A percentile compares a stretch with the other conserved stretches of the same genome.
Conservation (phyloP, 2,888 invertebrate species). For the Nemurella pictetii region DNA sequence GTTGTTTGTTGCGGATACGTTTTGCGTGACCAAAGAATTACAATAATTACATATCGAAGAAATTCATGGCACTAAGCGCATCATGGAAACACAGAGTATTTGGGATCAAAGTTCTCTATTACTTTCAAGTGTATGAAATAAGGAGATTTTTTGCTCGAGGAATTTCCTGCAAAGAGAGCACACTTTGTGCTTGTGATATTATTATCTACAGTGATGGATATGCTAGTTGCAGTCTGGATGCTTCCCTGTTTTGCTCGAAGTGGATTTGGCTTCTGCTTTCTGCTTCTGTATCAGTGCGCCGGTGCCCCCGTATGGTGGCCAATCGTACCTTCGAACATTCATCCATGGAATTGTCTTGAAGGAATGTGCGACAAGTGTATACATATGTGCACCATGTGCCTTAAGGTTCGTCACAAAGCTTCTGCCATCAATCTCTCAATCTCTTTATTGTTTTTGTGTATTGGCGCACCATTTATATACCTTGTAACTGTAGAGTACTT, state of each 20-base stretch:
- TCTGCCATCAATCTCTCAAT: background rate
- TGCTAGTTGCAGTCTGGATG: background rate
- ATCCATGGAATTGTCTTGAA: background rate
- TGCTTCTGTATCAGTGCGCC: background rate
- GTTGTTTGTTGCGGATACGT: background rate
- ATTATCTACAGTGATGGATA: background rate
- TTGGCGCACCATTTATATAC: background rate
- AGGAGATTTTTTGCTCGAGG: background rate
- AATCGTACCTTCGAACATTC: background rate
- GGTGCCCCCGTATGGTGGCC: background rate
- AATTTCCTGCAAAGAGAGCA: background rate
- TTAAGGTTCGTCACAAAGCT: background rate
- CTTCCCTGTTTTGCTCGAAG: background rate
- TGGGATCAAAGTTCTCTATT: background rate
- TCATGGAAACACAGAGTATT: background rate
- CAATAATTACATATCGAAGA: background rate
- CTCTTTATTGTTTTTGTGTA: background rate
- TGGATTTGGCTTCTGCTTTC: background rate
- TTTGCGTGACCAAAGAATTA: background rate
- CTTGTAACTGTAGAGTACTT: background rate
- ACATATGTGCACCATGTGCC: background rate
- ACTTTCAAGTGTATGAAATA: background rate
- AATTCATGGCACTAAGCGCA: background rate
- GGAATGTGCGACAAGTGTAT: background rate
- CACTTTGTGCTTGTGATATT: background rate